Conservation (phyloP, 2,888 invertebrate genomes). For the Brachypalpus laphriformis region DNA sequence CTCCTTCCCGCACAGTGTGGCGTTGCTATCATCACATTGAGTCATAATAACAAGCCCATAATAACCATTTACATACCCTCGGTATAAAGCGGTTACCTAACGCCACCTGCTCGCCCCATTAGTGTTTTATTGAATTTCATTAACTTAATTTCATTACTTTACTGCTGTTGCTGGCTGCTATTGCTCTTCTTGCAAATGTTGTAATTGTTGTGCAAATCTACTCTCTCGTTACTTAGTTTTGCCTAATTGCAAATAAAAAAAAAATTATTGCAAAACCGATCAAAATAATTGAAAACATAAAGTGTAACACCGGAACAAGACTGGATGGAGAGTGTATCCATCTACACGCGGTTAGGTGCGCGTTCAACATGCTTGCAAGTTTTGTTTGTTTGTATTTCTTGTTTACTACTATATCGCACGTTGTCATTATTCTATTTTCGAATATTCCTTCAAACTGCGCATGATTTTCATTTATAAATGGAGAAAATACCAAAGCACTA, state of each 20-base stretch:
- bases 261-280: slow-evolving; percentile 10
- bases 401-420: slow-evolving; percentile 44
- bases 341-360: slow-evolving; percentile 8
- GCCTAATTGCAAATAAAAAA: slow-evolving; percentile 4
- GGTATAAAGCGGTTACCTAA: not conserved
- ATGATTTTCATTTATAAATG: slow-evolving; percentile 31
- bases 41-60: not conserved
- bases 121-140: slow-evolving; percentile 18
- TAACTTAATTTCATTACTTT: slow-evolving; percentile 9
- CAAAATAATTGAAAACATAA: slow-evolving; percentile 2
- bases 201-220: not conserved
- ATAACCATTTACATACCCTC: not conserved
- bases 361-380: slow-evolving; percentile 44
- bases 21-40: not conserved
- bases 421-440: slow-evolving; percentile 41
- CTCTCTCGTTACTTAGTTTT: not conserved
- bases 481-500: slow-evolving; percentile 27
- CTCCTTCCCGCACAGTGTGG: too few relatives aligned
- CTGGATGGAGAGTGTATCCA: not conserved
- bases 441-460: slow-evolving; percentile 42
- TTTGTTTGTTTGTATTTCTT: slow-evolving; percentile 14
- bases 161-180: not conserved
- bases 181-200: not conserved
- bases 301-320: slow-evolving; percentile 12
- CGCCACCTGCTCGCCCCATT: slow-evolving; percentile 22